Evolutionary conservation across 2,113 vertebrate genomes (phyloP).

Genomic region (Enhydra lutris): DNA sequence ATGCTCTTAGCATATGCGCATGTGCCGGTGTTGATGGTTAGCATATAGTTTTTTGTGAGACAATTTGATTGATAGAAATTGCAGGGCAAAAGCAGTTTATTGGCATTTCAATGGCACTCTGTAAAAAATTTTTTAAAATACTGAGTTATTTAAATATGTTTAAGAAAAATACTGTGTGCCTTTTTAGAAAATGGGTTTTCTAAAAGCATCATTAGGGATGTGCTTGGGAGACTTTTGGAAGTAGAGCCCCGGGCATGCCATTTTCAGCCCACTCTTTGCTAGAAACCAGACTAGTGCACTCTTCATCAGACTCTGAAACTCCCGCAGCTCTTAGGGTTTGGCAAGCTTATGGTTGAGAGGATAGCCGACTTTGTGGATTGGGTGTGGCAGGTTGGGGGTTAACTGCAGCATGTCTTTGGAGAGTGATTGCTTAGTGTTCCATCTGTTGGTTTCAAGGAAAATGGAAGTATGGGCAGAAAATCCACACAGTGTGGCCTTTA

Average conservation of each 20-base stretch:
- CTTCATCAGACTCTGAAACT: neutral
- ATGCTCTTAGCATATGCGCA: neutral
- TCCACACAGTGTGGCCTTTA: neutral
- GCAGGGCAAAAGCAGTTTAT: neutral
- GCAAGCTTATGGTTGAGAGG: neutral
- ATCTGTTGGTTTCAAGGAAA: neutral
- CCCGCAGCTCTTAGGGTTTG: neutral
- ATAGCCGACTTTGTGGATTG: neutral
- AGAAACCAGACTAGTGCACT: neutral
- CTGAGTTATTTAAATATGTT: neutral
- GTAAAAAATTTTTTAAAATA: neutral
- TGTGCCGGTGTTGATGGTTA: neutral
- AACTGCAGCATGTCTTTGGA: neutral
- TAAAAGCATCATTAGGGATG: neutral
- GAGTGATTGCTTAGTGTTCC: neutral
- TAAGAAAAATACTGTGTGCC: neutral
- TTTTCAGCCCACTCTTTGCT: neutral
- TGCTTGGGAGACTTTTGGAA: neutral
- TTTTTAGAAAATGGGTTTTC: constrained; percentile 15
- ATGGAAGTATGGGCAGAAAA: neutral
- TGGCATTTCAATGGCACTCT: neutral
- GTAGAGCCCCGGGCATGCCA: neutral
- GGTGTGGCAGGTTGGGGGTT: neutral
- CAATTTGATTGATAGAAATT: neutral
- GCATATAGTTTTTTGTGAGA: neutral